Percentiles rank a stretch among this genome's conserved stretches.
These are phyloP conservation scores for Psilopsiagon aurifrons DNA, from an alignment of 2,113 vertebrate species.

Conservation along the genomic window DNA sequence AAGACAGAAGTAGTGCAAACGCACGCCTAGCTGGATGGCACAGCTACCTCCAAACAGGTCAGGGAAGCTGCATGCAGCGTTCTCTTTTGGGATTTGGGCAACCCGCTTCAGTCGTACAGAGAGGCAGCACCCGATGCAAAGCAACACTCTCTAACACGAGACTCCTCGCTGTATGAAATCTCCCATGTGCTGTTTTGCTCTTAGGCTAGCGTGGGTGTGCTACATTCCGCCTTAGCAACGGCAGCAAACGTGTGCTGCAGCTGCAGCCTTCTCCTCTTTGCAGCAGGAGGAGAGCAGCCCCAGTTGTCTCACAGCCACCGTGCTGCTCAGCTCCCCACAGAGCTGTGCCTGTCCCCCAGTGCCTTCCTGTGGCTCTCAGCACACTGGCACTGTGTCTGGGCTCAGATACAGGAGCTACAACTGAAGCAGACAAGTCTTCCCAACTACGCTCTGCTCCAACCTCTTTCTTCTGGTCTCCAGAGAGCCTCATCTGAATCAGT, in stretches of 20 bases:
- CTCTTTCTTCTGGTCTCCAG: not conserved
- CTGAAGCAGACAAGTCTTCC: not conserved
- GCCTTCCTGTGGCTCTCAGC: not conserved
- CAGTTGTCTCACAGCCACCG: not conserved
- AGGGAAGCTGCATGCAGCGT: not conserved
- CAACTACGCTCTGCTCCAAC: not conserved
- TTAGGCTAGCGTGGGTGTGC: slow-evolving; percentile 22
- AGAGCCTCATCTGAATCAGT: not conserved
- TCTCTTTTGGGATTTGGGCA: not conserved
- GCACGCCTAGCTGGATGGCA: not conserved
- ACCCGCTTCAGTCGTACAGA: rapidly evolving
- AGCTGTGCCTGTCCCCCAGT: not conserved
- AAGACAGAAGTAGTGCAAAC: not conserved
- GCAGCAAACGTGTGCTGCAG: not conserved
- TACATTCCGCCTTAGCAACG: slow-evolving; percentile 47
- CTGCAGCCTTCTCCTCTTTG: slow-evolving; percentile 4
- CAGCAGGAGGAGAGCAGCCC: not conserved
- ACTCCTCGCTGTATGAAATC: not conserved
- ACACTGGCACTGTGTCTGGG: not conserved
- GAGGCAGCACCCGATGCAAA: not conserved
- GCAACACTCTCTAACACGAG: not conserved
- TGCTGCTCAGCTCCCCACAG: not conserved
- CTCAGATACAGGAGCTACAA: not conserved
- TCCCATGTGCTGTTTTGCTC: not conserved
- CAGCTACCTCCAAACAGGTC: not conserved